Percentiles rank a stretch among this genome's conserved stretches.
Evolutionary conservation across 1,140 invertebrate genomes (phyloP).

Genomic region (Drosophila parvula): DNA sequence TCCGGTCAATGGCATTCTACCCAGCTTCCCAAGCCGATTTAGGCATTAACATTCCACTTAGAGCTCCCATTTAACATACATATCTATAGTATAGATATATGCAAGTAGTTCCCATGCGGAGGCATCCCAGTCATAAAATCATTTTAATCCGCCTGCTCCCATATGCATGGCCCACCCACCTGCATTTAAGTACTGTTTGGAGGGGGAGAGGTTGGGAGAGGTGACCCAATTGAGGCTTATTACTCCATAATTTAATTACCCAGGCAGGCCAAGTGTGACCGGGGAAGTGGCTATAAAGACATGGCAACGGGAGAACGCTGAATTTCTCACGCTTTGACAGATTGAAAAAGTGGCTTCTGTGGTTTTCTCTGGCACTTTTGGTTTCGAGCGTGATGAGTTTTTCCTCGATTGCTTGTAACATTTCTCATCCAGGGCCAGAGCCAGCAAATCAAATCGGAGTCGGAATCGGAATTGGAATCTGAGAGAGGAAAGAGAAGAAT

Average conservation of each 20-base stretch:
- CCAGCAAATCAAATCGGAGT: slow-evolving; percentile 42
- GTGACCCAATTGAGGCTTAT: slow-evolving; percentile 75
- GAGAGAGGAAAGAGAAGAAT: background rate
- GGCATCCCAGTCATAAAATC: slow-evolving; percentile 18
- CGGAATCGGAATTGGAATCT: slow-evolving; percentile 34
- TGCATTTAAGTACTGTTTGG: slow-evolving; percentile 53
- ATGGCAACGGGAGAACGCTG: slow-evolving; percentile 2
- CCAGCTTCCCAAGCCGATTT: slow-evolving; percentile 8
- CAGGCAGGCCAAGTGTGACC: slow-evolving; percentile 3
- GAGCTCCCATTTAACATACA: slow-evolving; percentile 10
- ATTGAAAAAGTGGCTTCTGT: slow-evolving; percentile 37
- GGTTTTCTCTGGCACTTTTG: slow-evolving; percentile 57
- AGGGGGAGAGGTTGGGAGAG: slow-evolving; percentile 11
- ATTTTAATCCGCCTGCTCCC: slow-evolving; percentile 17
- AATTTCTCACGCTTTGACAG: slow-evolving; percentile 59
- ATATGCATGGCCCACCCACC: slow-evolving; percentile 51
- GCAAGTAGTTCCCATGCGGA: slow-evolving; percentile 35
- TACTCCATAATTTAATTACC: slow-evolving; percentile 73
- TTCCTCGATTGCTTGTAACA: slow-evolving; percentile 37
- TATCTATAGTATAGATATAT: background rate
- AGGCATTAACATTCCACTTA: slow-evolving; percentile 33
- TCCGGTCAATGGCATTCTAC: background rate
- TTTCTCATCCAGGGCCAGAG: slow-evolving; percentile 26
- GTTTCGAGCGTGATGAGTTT: slow-evolving; percentile 65
- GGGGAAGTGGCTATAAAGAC: slow-evolving; percentile 7